Percentiles rank a stretch among this genome's conserved stretches.
phyloP scores from a whole-genome alignment of 2,113 vertebrate genomes.

The Camelus bactrianus region DNA sequence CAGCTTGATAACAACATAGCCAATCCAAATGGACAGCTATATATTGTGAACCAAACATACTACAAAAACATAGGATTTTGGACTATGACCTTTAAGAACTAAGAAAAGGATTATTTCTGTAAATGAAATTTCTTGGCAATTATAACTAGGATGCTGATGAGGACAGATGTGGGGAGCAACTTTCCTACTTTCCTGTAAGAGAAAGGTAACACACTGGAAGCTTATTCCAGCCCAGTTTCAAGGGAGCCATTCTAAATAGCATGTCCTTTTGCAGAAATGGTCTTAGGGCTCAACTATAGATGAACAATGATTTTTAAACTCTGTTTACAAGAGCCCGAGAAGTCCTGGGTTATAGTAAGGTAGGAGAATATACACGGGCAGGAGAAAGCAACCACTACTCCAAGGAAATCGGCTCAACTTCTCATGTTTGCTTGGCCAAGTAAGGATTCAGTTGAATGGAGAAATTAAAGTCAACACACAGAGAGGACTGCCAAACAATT shows the following conservation, averaged over 20 bases:
- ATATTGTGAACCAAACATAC: neutral
- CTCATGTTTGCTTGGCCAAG: slow-evolving; percentile 1
- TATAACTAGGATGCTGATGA: slow-evolving; percentile 37
- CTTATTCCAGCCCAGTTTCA: slow-evolving; percentile 27
- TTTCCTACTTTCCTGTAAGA: slow-evolving; percentile 22
- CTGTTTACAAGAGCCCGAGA: neutral
- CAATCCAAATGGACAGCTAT: slow-evolving; percentile 28
- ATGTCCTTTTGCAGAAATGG: neutral
- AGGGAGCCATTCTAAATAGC: neutral
- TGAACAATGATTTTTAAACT: neutral
- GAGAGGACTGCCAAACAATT: neutral
- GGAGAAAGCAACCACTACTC: neutral
- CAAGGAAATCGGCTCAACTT: neutral
- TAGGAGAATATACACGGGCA: neutral
- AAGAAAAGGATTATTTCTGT: slow-evolving; percentile 44
- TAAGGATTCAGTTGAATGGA: neutral
- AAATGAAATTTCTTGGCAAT: slow-evolving; percentile 13
- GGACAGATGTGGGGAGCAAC: neutral
- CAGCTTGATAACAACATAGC: slow-evolving; percentile 47
- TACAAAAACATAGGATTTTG: neutral
- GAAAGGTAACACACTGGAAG: neutral
- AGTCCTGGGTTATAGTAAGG: neutral
- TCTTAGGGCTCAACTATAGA: neutral
- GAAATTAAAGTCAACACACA: slow-evolving; percentile 35
- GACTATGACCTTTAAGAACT: slow-evolving; percentile 38